Conservation (phyloP, 2,888 invertebrate species). For the Pinctada fucata region DNA sequence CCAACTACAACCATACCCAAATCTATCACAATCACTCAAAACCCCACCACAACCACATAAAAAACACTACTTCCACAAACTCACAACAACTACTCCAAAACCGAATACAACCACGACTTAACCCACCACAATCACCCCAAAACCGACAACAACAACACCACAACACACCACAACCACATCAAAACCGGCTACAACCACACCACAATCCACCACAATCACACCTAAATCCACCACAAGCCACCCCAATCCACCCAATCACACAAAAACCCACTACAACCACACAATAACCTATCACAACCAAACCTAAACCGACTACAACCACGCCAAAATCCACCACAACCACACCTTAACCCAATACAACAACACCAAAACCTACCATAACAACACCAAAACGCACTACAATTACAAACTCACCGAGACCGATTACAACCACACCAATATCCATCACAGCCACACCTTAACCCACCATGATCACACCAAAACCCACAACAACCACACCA, state of each 20-base stretch:
- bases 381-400: conserved; percentile 17
- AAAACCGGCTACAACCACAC: too few relatives aligned
- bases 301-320: too few relatives aligned
- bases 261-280: too few relatives aligned
- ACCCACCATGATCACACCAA: too few relatives aligned
- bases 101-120: background rate
- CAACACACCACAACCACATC: too few relatives aligned
- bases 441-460: background rate
- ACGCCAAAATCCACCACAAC: too few relatives aligned
- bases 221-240: conserved; percentile 21
- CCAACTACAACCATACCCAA: background rate
- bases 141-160: too few relatives aligned
- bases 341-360: too few relatives aligned
- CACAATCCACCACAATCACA: too few relatives aligned
- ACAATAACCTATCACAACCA: background rate
- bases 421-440: background rate
- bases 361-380: background rate
- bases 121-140: too few relatives aligned
- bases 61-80: background rate
- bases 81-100: background rate
- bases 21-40: background rate
- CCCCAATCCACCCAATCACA: too few relatives aligned
- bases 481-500: too few relatives aligned
- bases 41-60: background rate
- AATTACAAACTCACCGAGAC: conserved; percentile 15